These are phyloP conservation scores for Vicugna pacos DNA, from an alignment of 2,113 vertebrate genomes.

Conservation along the genomic window DNA sequence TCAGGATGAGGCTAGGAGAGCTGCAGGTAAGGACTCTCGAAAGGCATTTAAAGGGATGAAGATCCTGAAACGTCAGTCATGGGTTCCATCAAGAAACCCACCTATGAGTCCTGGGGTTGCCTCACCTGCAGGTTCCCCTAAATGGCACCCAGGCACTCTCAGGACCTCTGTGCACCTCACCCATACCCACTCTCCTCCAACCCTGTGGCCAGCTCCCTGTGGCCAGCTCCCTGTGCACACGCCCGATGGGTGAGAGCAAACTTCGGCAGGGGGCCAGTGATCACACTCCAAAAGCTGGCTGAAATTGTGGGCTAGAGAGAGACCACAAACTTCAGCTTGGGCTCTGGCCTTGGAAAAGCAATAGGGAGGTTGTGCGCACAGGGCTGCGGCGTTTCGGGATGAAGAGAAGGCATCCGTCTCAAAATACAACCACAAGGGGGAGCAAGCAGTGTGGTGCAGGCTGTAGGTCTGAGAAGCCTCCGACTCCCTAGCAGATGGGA, in stretches of 20 bases:
- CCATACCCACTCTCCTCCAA: rapidly evolving
- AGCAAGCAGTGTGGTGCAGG: background rate
- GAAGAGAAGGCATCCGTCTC: background rate
- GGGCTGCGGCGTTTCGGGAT: background rate
- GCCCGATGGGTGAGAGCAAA: too few relatives aligned
- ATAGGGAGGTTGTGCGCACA: background rate
- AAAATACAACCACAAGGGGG: background rate
- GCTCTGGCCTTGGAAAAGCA: background rate
- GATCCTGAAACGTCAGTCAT: background rate
- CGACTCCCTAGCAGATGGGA: background rate
- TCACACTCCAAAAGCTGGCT: rapidly evolving
- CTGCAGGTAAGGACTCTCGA: background rate
- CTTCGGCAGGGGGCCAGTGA: background rate
- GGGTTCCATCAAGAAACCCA: background rate
- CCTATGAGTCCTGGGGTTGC: background rate
- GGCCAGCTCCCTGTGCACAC: background rate
- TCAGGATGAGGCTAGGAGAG: background rate
- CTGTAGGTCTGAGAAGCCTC: background rate
- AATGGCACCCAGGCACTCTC: background rate
- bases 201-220: background rate
- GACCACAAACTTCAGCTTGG: background rate
- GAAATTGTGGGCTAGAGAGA: background rate
- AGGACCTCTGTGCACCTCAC: background rate
- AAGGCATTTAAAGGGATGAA: background rate
- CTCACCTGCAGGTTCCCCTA: background rate